A percentile compares a stretch with the other conserved stretches of the same genome.
These are phyloP conservation scores for Acanthornis magna DNA, from an alignment of 2,797 vertebrate genomes.

Conservation along the genomic window DNA sequence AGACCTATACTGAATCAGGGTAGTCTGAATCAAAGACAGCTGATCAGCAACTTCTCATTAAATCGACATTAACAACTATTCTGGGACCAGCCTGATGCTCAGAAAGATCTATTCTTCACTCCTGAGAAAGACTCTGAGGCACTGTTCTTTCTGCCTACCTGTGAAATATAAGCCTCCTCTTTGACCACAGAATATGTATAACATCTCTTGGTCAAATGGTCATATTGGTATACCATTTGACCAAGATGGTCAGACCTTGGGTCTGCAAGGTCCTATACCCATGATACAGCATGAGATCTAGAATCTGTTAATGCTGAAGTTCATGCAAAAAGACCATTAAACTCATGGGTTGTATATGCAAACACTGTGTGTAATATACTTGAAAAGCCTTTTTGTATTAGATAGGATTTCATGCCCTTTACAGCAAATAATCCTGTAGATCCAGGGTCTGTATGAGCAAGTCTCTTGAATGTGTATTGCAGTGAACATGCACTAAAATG, in stretches of 20 bases:
- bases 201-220: fast-evolving
- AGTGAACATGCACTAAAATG: neutral
- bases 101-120: neutral
- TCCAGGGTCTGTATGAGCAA: neutral
- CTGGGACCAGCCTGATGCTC: neutral
- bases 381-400: neutral
- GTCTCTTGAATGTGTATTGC: neutral
- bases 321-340: neutral
- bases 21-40: neutral
- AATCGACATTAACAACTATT: neutral
- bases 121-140: neutral
- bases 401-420: neutral
- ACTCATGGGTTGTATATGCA: neutral
- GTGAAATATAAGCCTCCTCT: neutral
- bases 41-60: neutral
- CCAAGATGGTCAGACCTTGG: neutral
- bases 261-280: neutral
- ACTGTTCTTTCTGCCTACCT: fast-evolving
- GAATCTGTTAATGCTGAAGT: neutral
- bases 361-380: neutral
- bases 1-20: neutral
- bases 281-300: neutral
- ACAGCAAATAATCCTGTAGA: neutral
- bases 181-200: neutral
- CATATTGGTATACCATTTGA: neutral